phyloP scores from a whole-genome alignment of 2,797 vertebrate species.

The Pangasius djambal region DNA sequence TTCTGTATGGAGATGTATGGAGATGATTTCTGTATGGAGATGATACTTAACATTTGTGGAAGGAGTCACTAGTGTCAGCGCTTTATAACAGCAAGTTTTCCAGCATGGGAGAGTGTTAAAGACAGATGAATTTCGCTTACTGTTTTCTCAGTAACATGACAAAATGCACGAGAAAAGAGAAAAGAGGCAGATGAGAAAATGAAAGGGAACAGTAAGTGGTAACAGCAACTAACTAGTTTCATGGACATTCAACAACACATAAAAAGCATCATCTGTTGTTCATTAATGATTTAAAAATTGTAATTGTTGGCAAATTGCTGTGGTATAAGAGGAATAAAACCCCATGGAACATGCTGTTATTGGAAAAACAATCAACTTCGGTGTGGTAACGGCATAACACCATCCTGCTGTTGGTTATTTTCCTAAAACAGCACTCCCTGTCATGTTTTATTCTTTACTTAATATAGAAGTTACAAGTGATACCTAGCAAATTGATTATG shows the following conservation, averaged over 20 bases:
- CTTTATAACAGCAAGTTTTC: background rate
- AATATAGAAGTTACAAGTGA: background rate
- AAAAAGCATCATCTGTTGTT: background rate
- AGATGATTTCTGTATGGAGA: too few species aligned
- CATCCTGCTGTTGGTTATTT: background rate
- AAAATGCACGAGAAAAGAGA: background rate
- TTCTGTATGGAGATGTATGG: background rate
- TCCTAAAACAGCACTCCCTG: background rate
- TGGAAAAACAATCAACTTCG: background rate
- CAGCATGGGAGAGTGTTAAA: background rate
- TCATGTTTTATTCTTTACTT: background rate
- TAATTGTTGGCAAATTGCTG: background rate
- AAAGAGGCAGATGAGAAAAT: background rate
- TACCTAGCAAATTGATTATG: background rate
- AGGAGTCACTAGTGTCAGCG: background rate
- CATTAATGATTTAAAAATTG: background rate
- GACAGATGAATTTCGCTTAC: background rate
- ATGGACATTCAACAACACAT: background rate
- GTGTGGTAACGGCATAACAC: background rate
- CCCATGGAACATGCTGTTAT: background rate
- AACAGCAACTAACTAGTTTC: background rate
- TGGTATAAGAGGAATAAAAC: background rate
- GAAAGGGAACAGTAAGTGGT: background rate
- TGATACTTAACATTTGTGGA: background rate
- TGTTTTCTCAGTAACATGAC: background rate